phyloP scores from a whole-genome alignment of 2,888 invertebrate species.

The Stenoptilia bipunctidactyla region DNA sequence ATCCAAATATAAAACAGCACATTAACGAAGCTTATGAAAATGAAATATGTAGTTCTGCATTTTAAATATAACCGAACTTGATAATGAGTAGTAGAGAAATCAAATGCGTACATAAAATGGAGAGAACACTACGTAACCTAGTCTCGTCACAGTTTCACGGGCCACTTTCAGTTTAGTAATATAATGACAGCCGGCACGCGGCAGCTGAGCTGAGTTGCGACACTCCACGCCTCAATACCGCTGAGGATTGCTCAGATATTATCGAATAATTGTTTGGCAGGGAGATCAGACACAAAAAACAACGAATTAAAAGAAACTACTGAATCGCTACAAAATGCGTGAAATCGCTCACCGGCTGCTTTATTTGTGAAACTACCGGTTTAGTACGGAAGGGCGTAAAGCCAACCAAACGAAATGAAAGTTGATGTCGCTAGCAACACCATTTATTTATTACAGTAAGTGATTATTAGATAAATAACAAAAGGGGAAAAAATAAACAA shows the following conservation, averaged over 20 bases:
- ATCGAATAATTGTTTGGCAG: constrained; percentile 9
- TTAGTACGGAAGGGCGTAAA: too few relatives aligned
- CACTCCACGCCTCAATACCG: constrained; percentile 24
- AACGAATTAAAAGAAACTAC: not conserved
- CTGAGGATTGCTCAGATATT: constrained; percentile 21
- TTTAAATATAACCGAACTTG: too few relatives aligned
- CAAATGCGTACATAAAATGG: constrained; percentile 26
- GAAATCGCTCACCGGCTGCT: too few relatives aligned
- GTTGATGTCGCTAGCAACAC: too few relatives aligned
- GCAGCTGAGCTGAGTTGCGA: constrained; percentile 26
- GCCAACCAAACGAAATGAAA: too few relatives aligned
- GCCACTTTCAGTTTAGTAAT: constrained; percentile 44
- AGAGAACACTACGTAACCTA: constrained; percentile 40
- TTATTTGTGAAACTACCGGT: too few relatives aligned
- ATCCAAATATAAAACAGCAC: constrained; percentile 5
- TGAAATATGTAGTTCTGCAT: too few relatives aligned
- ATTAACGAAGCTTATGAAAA: too few relatives aligned
- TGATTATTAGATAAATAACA: too few relatives aligned
- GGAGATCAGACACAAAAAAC: constrained; percentile 10
- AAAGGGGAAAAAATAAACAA: too few relatives aligned
- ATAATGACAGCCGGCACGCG: constrained; percentile 30
- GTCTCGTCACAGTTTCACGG: constrained; percentile 47
- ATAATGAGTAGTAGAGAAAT: constrained; percentile 1
- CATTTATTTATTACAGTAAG: too few relatives aligned
- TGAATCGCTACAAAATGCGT: too few relatives aligned